A percentile compares a stretch with the other conserved stretches of the same genome.
These are phyloP conservation scores for Trissolcus basalis DNA, from an alignment of 1,140 invertebrate species.

Conservation along the genomic window DNA sequence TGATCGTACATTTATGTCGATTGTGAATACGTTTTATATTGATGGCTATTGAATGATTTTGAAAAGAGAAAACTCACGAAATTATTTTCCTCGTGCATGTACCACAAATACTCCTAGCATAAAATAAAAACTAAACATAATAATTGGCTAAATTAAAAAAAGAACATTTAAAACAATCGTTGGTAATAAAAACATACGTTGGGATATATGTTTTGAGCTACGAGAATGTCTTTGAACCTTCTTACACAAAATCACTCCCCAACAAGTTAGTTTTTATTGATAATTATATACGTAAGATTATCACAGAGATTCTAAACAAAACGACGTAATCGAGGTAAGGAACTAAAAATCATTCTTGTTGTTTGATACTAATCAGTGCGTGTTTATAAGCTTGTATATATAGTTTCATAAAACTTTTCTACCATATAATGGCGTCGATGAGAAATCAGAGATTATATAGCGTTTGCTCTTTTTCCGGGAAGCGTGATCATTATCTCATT, in stretches of 20 bases:
- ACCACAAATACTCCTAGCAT: too few relatives aligned
- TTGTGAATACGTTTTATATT: slow-evolving; percentile 14
- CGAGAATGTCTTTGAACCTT: too few relatives aligned
- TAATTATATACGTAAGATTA: background rate
- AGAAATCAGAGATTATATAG: slow-evolving; percentile 37
- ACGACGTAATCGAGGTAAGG: slow-evolving; percentile 1
- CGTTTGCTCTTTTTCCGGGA: slow-evolving; percentile 25
- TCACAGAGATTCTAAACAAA: background rate
- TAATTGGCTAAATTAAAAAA: too few relatives aligned
- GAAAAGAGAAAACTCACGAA: background rate
- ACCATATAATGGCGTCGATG: slow-evolving; percentile 35
- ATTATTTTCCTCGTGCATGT: background rate
- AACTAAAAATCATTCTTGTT: slow-evolving; percentile 11
- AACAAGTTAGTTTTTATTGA: too few relatives aligned
- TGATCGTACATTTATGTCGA: slow-evolving; percentile 29
- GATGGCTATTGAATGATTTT: too few relatives aligned
- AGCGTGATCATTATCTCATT: slow-evolving; percentile 43
- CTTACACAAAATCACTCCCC: too few relatives aligned
- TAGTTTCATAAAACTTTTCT: slow-evolving; percentile 16
- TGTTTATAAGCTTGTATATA: slow-evolving; percentile 13
- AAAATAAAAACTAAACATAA: too few relatives aligned
- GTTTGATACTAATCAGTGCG: slow-evolving; percentile 9
- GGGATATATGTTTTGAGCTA: too few relatives aligned
- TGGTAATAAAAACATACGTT: too few relatives aligned
- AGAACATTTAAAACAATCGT: too few relatives aligned